Base-by-base conservation (phyloP, 30 jellyfish, hydroid and myxozoan genomes). In the Haliclystus octoradiatus region DNA sequence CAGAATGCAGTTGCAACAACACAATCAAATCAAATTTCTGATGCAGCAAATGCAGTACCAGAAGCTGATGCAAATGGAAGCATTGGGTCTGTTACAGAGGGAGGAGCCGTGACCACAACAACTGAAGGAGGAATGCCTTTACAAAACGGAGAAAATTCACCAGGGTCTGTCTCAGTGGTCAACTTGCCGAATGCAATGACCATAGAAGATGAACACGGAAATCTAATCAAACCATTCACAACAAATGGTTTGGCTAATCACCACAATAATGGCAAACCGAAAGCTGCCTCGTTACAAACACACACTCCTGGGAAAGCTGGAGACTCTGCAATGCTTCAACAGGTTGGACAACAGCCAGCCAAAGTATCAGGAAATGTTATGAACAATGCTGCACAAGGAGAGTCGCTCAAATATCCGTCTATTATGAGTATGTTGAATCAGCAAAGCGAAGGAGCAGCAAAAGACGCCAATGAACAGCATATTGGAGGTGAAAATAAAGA, bases 191-290 rank as follows among this genome's bases (percentile, higher is more conserved):
- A 76, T 57, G 34, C 83, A 7, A 67, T 47, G 65, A 74, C 95
- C 28, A 49, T 88, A 2, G 97, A 88, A 75, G 97, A 88, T 50
- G 97, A 88, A 28, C 93, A 88, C 28, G 97, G 97, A 22, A 74
- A 81, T 50, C 26, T 52, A 26, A 28, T 88, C n/a, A 91, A 60
- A 5, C 23, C 83, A 1, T 15, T 50, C 23, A 62, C 60, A 27
- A 72, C 80, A 9, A 76, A 68, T 1, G 66, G 32, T 25, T 61
- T 49, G 32, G 78, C 66, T 25, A 63, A 79, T 50, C 92, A 40
- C 19, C 57, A 69, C 65, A 70, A 70, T 29, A 5, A 23, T 9
- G 78, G 62, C 28, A 69, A 70, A 28, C 75, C 70, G 26, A 69
- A 79, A n/a, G 35, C 80, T 15, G 4, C 64, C 51, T 72, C 35